phyloP scores from a whole-genome alignment of 2,888 invertebrate genomes.

The Coenonympha glycerion region DNA sequence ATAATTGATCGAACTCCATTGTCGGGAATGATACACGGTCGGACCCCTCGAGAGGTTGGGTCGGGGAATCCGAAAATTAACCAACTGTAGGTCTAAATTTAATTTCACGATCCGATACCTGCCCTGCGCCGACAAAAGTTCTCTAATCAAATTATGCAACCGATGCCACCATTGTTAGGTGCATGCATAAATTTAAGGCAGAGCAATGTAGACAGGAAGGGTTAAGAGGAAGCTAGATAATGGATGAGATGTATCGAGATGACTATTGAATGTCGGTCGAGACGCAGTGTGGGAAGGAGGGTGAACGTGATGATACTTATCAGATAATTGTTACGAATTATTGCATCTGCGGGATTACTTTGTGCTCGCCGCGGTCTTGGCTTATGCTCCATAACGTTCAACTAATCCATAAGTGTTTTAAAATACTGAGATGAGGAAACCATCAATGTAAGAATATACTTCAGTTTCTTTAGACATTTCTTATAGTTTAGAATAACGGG shows the following conservation, averaged over 20 bases:
- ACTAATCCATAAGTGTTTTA: slow-evolving; percentile 1
- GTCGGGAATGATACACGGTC: slow-evolving; percentile 61
- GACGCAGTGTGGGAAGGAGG: slow-evolving; percentile 68
- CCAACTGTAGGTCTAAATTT: slow-evolving; percentile 74
- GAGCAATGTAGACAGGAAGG: slow-evolving; percentile 65
- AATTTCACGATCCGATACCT: slow-evolving; percentile 75
- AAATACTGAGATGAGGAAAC: no score
- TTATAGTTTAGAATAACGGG: no score
- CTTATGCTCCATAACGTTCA: not conserved
- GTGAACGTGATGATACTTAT: slow-evolving; percentile 68
- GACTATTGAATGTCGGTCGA: slow-evolving; percentile 51
- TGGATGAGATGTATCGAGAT: slow-evolving; percentile 58
- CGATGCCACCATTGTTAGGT: slow-evolving; percentile 65
- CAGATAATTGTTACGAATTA: slow-evolving; percentile 72
- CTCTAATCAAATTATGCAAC: slow-evolving; percentile 75
- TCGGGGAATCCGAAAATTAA: slow-evolving; percentile 72
- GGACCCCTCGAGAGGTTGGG: slow-evolving; percentile 62
- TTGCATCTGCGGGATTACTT: slow-evolving; percentile 50
- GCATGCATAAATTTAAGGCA: slow-evolving; percentile 71
- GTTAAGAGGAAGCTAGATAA: slow-evolving; percentile 61
- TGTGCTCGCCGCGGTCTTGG: slow-evolving; percentile 22
- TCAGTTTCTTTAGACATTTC: no score
- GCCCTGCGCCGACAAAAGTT: slow-evolving; percentile 65
- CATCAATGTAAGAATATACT: no score
- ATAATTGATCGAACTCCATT: slow-evolving; percentile 70